Conservation (phyloP, 2,113 vertebrate genomes). For the Coptodon rendalli region DNA sequence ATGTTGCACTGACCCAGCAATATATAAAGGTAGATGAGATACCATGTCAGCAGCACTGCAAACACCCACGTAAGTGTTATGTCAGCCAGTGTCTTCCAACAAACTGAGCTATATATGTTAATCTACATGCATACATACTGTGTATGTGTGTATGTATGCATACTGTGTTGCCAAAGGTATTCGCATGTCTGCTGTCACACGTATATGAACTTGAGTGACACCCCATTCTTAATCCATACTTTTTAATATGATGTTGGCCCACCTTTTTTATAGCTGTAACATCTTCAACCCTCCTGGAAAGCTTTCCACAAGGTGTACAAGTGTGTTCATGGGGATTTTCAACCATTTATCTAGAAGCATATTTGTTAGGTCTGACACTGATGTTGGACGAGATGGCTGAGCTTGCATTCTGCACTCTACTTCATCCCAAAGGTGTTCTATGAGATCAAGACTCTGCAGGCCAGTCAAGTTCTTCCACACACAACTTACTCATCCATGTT, state of each 20-base stretch:
- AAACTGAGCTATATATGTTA: neutral
- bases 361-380: neutral
- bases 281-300: neutral
- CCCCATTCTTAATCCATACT: neutral
- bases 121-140: neutral
- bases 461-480: neutral
- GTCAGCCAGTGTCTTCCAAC: neutral
- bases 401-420: neutral
- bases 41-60: neutral
- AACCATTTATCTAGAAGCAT: neutral
- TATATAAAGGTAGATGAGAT: neutral
- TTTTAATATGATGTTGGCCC: neutral
- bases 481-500: neutral
- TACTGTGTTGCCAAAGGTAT: neutral
- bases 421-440: neutral
- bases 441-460: neutral
- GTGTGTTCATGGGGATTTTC: neutral
- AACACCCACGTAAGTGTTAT: neutral
- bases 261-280: neutral
- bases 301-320: neutral
- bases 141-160: neutral
- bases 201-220: neutral
- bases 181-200: neutral
- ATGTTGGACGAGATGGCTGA: neutral
- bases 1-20: neutral